Base-by-base conservation (phyloP, 2,888 invertebrate species). In the Amblyteles armatorius region DNA sequence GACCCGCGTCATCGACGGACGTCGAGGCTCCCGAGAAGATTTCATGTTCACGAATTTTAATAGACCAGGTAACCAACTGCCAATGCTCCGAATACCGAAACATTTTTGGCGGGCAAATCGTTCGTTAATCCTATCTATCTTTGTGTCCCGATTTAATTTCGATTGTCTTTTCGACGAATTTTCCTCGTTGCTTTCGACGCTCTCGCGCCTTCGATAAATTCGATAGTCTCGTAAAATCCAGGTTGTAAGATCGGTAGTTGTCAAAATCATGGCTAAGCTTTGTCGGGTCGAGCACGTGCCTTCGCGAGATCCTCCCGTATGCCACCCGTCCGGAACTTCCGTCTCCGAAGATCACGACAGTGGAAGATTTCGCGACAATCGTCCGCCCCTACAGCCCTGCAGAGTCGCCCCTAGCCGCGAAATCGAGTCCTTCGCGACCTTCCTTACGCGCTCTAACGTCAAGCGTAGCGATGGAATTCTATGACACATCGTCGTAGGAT, bases 41-140 rank as follows among this genome's bases (percentile, higher is more conserved):
- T 94, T 94, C 95, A 95, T 95, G 95, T 95, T 95, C 95, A 93
- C 95, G 95, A 95, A 95, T 95, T 95, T 95, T 95, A 95, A 95
- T 95, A 95, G 95, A 95, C 95, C 95, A 95, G 95, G 95, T 94
- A 95, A 95, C 95, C 26, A 95, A 95, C n/a, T 94, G 94, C 95
- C 94, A 94, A 57, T 48, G 94, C 94, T 94, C 94, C 94, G 95
- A 94, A 55, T 80, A 63, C 36, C 50, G 57, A 48, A 48, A 55
- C 16, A 16, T 13, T 52, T 68, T 65, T 44, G 52, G 72, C 81
- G 79, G 72, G 63, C 67, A 22, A 26, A 77, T 84, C 76, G 72
- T 88, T 86, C 77, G 36, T 65, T 57, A 16, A 48, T 48, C 44
- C 52, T 71, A 60, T 60, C 13, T 65, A 44, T 55, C 6, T 29